A percentile compares a stretch with the other conserved stretches of the same genome.
These are phyloP conservation scores for Macrochelys suwanniensis DNA, from an alignment of 2,797 vertebrate genomes.

Conservation along the genomic window DNA sequence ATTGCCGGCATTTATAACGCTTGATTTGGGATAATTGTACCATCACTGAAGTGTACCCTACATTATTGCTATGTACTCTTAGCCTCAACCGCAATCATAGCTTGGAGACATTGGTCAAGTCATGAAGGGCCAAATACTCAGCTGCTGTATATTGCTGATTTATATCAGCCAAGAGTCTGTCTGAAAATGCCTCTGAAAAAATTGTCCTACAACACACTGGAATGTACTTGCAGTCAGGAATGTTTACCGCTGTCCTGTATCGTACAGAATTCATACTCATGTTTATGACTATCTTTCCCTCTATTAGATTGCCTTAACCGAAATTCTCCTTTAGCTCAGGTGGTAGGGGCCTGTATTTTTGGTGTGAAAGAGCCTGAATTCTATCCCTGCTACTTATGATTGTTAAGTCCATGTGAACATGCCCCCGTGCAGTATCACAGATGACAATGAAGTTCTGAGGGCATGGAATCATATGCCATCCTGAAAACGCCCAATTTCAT, in stretches of 20 bases:
- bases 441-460: background rate
- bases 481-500: background rate
- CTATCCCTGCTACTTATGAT: background rate
- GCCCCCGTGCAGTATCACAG: background rate
- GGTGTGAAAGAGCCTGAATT: background rate
- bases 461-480: fast-evolving
- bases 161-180: background rate
- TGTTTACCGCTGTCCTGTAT: background rate
- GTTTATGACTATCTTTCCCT: background rate
- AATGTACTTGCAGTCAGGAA: fast-evolving
- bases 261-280: background rate
- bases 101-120: background rate
- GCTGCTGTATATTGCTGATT: background rate
- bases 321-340: background rate
- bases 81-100: background rate
- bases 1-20: background rate
- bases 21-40: background rate
- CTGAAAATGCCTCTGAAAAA: background rate
- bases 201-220: background rate
- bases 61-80: background rate
- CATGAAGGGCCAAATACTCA: background rate
- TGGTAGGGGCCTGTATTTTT: background rate
- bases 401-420: background rate
- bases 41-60: background rate
- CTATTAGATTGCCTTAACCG: background rate